Evolutionary conservation across 2,797 vertebrate genomes (phyloP), one percentile per base, ranked within the genome.

Genomic region (Telmatherina bonti): DNA sequence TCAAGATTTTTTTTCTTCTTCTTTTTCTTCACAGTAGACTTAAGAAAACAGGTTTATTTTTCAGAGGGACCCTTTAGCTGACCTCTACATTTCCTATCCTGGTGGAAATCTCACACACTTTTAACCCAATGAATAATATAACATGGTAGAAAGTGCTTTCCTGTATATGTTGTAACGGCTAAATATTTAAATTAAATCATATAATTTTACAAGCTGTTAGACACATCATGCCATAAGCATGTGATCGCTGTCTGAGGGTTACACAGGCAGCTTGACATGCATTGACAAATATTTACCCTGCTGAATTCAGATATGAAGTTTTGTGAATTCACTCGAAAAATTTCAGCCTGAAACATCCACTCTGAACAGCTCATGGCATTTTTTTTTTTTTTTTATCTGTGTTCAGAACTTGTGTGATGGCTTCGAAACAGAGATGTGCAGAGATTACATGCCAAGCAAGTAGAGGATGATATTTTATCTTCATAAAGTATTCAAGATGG

Each of bases 331-430:
- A 67, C 7, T 49, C 30, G 8, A 62, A 38, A 65, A 41, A 62
- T 70, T 67, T 78, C 51, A 67, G 67, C 69, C 47, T 66, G 64
- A 83, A 52, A 59, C 74, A 62, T 56, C 55, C 27, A 70, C 70
- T 41, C 35, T 53, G 49, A 51, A 27, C 36, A 67, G 76, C 78
- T 82, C 66, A 69, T 83, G 78, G 86, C 74, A 31, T 6, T 76
- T 54, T 69, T 72, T 76, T 52, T 61, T 76, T 60, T 27, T 4
- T 4, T 41, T 58, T 26, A 70, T 68, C 81, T 85, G 47, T 66
- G 73, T 88, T 73, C 7, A 53, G 45, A 79, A 71, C 74, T 62
- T 81, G 65, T 77, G 84, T 79, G 49, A 11, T 49, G 73, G 73
- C 67, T 69, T 60, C 24, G 27, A 71, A 49, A 57, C 38, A 56